Base-by-base conservation (phyloP, 23 tunicate genomes). In the Aplidium turbinatum region DNA sequence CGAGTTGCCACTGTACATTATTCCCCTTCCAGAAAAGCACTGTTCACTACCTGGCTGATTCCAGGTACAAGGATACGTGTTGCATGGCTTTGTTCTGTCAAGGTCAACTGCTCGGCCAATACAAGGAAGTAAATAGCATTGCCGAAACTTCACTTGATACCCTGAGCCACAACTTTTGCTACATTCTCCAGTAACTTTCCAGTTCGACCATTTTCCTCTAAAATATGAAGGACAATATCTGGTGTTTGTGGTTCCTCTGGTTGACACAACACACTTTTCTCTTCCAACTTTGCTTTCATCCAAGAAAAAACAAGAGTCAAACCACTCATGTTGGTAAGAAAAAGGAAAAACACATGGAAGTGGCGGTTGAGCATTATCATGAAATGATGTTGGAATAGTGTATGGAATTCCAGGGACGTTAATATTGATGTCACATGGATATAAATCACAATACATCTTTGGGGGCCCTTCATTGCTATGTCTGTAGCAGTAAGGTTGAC, bases 401-500 rank as follows among this genome's bases (percentile, higher is more conserved):
- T 73, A 88, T 25, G 83, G 65, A 9, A 88, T 79, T 9, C 74
- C 87, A 47, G 66, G 64, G 20, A 9, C 31, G 24, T 75, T 48
- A 13, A 68, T 33, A 29, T 81, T 58, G 13, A 58, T 31, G 0
- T 38, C 57, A 47, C 95, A 88, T 25, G 54, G 56, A 22, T 76
- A 70, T 46, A 88, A 11, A 45, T 88, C 95, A 42, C 95, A 88
- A 48, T 65, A 88, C 87, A 80, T 81, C 58, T 68, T 35, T 0
- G 63, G 34, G 19, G 87, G 87, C n/a, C n/a, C n/a, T n/a, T n/a
- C n/a, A n/a, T n/a, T 57, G 3, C 19, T 23, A 33, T 61, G n/a
- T 70, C 85, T 68, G 47, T 88, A 88, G 42, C 95, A 88, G 40
- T 75, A 88, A 19, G 95, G 87, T 48, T 74, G 87, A 0, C 4